Evolutionary conservation across 2,888 invertebrate genomes (phyloP), one percentile per base, ranked within the genome.

Genomic region (Drosophila aldrichi): DNA sequence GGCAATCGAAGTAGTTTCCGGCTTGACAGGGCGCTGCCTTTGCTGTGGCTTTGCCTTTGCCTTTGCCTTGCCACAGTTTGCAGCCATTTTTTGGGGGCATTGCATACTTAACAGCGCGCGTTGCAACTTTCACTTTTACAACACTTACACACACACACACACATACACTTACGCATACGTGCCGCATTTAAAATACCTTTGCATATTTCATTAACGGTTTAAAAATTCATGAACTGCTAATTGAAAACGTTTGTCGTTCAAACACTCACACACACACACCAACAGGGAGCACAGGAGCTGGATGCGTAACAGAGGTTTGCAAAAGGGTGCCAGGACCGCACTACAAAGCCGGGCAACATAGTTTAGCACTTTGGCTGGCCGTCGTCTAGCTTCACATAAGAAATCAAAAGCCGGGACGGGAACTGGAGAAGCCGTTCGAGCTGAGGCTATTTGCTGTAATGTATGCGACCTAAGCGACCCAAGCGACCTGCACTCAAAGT

Each of bases 1-100:
- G 91, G 90, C 92, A 92, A 92, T 92, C 92, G 91, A 90, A 89
- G 90, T 81, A 88, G 85, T 88, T 91, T 92, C 92, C 92, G 91
- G 85, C 83, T 74, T 81, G 77, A 70, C 66, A 68, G 71, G 67
- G 66, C 56, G 63, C 61, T 62, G 67, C 58, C 48, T 67, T 72
- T 77, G 66, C 77, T 71, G 74, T 54, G 77, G 69, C 49, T 54
- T 22, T 20, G 61, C 62, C 32, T 34, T 52, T 44, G 58, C 25
- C 48, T 18, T 62, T 29, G 61, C 62, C 48, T 18, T 62, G 63
- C 54, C 40, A 48, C 71, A 62, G 54, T 62, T 54, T 56, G 54
- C 60, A 65, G 61, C 34, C 58, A 65, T 60, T 66, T 66, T 80
- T 41, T 56, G 22, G 44, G n/a, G 20, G 56, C 70, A 49, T 72